phyloP scores from a whole-genome alignment of 2,797 vertebrate species.

The Tenualosa ilisha region DNA sequence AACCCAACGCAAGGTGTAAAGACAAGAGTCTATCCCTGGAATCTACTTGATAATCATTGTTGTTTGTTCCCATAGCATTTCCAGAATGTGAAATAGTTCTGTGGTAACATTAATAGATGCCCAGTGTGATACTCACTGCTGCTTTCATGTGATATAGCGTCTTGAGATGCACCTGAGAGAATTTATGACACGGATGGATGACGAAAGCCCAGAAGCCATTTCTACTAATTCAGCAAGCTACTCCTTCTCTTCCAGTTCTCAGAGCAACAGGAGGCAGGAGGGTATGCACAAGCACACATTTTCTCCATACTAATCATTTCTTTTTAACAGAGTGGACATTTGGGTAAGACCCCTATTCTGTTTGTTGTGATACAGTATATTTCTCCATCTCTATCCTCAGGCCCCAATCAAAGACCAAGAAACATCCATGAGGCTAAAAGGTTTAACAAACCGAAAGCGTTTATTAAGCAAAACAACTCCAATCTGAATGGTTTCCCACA shows the following conservation, averaged over 20 bases:
- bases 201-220: constrained; percentile 9
- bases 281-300: background rate
- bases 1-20: constrained; percentile 59
- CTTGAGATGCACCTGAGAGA: constrained; percentile 55
- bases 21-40: background rate
- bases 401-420: constrained; percentile 22
- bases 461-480: constrained; percentile 39
- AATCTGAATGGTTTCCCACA: constrained; percentile 5
- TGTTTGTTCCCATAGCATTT: background rate
- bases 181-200: constrained; percentile 45
- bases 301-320: background rate
- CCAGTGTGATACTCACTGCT: background rate
- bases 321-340: background rate
- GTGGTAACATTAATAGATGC: background rate
- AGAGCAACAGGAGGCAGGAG: constrained; percentile 1
- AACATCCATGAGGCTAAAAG: constrained; percentile 30
- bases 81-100: background rate
- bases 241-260: constrained; percentile 27
- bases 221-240: constrained; percentile 49
- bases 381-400: constrained; percentile 43
- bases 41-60: background rate
- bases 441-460: constrained; percentile 30
- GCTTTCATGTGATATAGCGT: constrained; percentile 49
- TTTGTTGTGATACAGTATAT: background rate
- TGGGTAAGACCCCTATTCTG: background rate